Evolutionary conservation across 2,888 invertebrate species (phyloP).

Genomic region (Selenia dentaria): DNA sequence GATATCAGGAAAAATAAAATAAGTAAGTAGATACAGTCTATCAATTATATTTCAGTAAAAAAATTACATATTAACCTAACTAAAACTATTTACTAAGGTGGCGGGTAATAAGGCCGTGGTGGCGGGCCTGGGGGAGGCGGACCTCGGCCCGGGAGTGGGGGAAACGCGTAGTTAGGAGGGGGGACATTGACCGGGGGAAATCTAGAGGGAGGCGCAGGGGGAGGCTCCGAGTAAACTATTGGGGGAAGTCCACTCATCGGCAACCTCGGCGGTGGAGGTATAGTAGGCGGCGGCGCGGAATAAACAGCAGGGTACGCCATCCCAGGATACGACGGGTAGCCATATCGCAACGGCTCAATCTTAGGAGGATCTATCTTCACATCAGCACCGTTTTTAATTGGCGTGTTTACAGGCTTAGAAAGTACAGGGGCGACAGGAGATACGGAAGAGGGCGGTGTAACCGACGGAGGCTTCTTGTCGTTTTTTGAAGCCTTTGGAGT

Average conservation of each 20-base stretch:
- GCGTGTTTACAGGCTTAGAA: slow-evolving; percentile 55
- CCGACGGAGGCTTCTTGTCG: slow-evolving; percentile 78
- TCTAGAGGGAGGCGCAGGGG: slow-evolving; percentile 56
- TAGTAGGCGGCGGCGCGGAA: slow-evolving; percentile 61
- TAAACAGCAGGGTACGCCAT: slow-evolving; percentile 77
- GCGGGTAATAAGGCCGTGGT: slow-evolving; percentile 71
- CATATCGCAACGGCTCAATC: slow-evolving; percentile 61
- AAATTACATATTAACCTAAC: slow-evolving; percentile 59
- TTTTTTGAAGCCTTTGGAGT: slow-evolving; percentile 78
- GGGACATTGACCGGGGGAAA: slow-evolving; percentile 68
- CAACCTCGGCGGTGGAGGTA: slow-evolving; percentile 63
- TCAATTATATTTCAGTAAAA: slow-evolving; percentile 71
- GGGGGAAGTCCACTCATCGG: slow-evolving; percentile 60
- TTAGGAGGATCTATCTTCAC: slow-evolving; percentile 61
- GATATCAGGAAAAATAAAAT: no score
- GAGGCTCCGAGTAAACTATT: slow-evolving; percentile 72
- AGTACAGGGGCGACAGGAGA: slow-evolving; percentile 69
- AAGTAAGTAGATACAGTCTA: slow-evolving; percentile 41
- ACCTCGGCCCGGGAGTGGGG: slow-evolving; percentile 51
- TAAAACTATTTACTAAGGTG: slow-evolving; percentile 58
- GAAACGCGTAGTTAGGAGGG: slow-evolving; percentile 65
- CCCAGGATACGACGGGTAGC: slow-evolving; percentile 59
- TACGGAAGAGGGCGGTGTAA: slow-evolving; percentile 78
- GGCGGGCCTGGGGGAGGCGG: slow-evolving; percentile 61
- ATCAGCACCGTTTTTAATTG: slow-evolving; percentile 73